Percentiles rank a stretch among this genome's conserved stretches.
Evolutionary conservation across 37 sponge, comb jelly and placozoan species (phyloP).

Genomic region (Geodia barretti): DNA sequence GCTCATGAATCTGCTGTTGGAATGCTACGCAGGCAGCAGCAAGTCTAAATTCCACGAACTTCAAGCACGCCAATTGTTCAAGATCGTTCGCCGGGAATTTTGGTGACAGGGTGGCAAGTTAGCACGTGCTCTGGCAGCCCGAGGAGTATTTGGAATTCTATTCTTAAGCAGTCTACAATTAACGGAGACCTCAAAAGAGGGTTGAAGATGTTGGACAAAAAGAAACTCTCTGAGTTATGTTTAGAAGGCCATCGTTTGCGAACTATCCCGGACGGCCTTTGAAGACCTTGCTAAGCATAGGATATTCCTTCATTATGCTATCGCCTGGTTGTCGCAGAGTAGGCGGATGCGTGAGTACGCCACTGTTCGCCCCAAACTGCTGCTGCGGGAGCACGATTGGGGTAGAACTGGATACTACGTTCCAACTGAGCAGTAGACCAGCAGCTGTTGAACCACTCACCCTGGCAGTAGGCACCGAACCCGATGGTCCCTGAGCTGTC

Average conservation of each 20-base stretch:
- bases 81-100: too few species aligned
- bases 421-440: neutral
- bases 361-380: constrained; percentile 12
- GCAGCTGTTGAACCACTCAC: neutral
- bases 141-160: neutral
- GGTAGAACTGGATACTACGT: neutral
- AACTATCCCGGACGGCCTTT: too few species aligned
- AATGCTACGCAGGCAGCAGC: too few species aligned
- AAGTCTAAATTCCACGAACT: too few species aligned
- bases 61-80: too few species aligned
- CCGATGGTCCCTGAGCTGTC: constrained; percentile 13
- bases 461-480: too few species aligned
- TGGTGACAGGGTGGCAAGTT: neutral
- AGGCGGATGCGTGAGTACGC: neutral
- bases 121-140: neutral
- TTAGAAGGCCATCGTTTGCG: too few species aligned
- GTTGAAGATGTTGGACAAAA: neutral
- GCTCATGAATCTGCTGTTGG: too few species aligned
- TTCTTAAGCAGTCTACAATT: neutral
- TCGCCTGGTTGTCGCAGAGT: constrained; percentile 32
- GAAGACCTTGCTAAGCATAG: too few species aligned
- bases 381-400: constrained; percentile 34
- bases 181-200: neutral
- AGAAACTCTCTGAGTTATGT: too few species aligned
- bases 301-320: too few species aligned